Evolutionary conservation across 2,113 vertebrate genomes (phyloP).

Genomic region (Salvelinus namaycush): DNA sequence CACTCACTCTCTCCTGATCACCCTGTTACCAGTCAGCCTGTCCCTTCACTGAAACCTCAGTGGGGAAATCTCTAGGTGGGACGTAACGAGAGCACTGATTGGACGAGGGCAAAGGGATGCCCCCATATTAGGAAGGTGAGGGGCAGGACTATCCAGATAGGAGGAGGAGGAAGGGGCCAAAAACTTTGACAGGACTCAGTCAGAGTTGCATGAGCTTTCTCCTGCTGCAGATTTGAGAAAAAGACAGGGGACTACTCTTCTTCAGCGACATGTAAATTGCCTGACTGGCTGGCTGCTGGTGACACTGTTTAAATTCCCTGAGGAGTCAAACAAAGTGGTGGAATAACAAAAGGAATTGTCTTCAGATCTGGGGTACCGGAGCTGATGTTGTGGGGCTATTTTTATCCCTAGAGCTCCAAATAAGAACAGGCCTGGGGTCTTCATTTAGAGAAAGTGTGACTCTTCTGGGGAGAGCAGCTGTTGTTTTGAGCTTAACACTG

Average conservation of each 20-base stretch:
- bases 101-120: conserved; percentile 62
- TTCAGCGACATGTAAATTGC: not conserved
- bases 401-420: conserved; percentile 52
- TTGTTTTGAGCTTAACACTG: conserved; percentile 24
- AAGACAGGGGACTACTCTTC: not conserved
- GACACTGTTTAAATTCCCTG: conserved; percentile 4
- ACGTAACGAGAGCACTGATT: conserved; percentile 54
- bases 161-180: conserved; percentile 22
- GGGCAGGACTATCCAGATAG: conserved; percentile 42
- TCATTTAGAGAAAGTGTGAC: conserved; percentile 46
- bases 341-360: not conserved
- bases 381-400: conserved; percentile 38
- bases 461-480: conserved; percentile 42
- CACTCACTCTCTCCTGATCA: conserved; percentile 33
- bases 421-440: conserved; percentile 47
- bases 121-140: conserved; percentile 65
- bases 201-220: not conserved
- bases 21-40: conserved; percentile 56
- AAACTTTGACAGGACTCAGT: conserved; percentile 27
- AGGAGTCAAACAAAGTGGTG: conserved; percentile 18
- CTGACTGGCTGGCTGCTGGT: not conserved
- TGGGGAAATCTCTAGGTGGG: conserved; percentile 46
- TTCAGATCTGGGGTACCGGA: not conserved
- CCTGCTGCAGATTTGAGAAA: not conserved
- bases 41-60: conserved; percentile 66